These are phyloP conservation scores for Microctenopoma lineatum DNA, from an alignment of 2,797 vertebrate species.

Conservation along the genomic window DNA sequence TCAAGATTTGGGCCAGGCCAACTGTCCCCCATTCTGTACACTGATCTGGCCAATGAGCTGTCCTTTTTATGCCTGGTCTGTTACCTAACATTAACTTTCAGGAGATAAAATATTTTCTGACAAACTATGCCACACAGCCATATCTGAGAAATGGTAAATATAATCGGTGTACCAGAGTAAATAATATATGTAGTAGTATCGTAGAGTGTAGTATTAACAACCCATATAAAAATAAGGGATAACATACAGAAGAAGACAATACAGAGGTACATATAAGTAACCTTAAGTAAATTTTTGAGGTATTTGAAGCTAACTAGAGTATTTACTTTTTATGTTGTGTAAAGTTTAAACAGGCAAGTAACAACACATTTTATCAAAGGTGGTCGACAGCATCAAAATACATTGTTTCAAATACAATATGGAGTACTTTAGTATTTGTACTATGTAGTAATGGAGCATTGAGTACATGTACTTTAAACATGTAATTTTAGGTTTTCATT, in stretches of 20 bases:
- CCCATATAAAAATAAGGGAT: neutral
- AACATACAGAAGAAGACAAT: neutral
- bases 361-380: too few species aligned
- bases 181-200: neutral
- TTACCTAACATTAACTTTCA: conserved; percentile 28
- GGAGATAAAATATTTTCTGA: conserved; percentile 2
- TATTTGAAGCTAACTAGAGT: too few species aligned
- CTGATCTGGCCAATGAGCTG: conserved; percentile 34
- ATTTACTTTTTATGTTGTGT: too few species aligned
- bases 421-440: too few species aligned
- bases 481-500: neutral
- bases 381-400: too few species aligned
- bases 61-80: conserved; percentile 42
- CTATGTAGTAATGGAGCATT: too few species aligned
- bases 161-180: neutral
- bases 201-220: neutral
- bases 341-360: too few species aligned
- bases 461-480: too few species aligned
- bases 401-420: too few species aligned
- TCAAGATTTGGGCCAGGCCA: conserved; percentile 57
- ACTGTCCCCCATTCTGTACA: conserved; percentile 64
- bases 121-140: neutral
- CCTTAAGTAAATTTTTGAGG: too few species aligned
- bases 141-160: neutral
- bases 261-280: too few species aligned